A percentile compares a stretch with the other conserved stretches of the same genome.
Conservation (phyloP, 2,113 vertebrate genomes). For the Gymnogyps californianus region DNA sequence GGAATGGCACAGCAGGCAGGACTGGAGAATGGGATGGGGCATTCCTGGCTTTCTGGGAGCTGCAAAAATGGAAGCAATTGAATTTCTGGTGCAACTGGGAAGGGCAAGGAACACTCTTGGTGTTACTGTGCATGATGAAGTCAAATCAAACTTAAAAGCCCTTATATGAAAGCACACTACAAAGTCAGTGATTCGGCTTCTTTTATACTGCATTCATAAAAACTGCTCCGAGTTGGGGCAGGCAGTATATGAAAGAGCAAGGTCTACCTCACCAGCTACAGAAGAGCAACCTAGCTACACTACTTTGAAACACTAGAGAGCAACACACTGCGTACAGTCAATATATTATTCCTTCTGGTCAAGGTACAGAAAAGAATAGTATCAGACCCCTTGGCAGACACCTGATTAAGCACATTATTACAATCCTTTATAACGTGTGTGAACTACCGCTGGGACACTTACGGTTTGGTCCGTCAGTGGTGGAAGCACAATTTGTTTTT, state of each 20-base stretch:
- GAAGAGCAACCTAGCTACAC: not conserved
- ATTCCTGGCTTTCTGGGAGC: not conserved
- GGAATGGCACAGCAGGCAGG: not conserved
- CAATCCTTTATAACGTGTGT: not conserved
- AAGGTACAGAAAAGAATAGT: not conserved
- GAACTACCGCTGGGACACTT: slow-evolving; percentile 62
- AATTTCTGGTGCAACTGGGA: not conserved
- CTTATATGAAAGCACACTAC: not conserved
- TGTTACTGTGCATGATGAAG: not conserved
- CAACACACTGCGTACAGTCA: not conserved
- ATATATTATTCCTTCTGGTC: not conserved
- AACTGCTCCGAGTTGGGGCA: not conserved
- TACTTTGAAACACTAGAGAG: not conserved
- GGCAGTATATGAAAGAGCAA: not conserved
- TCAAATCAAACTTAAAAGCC: not conserved
- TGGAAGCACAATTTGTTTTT: slow-evolving; percentile 93
- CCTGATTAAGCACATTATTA: not conserved
- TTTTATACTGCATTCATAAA: not conserved
- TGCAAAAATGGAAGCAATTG: not conserved
- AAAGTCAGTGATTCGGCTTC: not conserved
- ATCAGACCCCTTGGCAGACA: not conserved
- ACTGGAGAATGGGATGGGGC: not conserved
- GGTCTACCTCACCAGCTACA: not conserved
- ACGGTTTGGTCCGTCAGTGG: slow-evolving; percentile 92
- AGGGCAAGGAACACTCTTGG: not conserved